Conservation (phyloP, 2,888 invertebrate genomes). For the Ferdinandea cuprea region DNA sequence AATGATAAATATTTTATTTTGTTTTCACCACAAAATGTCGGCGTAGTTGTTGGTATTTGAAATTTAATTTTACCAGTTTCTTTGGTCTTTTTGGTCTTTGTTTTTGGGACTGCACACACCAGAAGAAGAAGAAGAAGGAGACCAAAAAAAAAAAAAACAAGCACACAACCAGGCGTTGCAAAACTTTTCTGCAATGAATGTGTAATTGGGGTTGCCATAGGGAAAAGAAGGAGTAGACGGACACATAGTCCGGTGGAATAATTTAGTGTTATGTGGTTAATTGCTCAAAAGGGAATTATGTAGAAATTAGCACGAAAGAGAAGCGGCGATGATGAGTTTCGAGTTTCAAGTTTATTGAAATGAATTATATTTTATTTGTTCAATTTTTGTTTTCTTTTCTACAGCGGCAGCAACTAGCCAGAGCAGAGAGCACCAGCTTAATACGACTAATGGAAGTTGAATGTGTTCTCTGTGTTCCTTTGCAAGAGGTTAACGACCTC, state of each 20-base stretch:
- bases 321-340: constrained; percentile 37
- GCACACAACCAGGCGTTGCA: constrained; percentile 14
- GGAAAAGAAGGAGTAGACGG: background rate
- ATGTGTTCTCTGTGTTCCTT: constrained; percentile 32
- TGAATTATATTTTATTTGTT: constrained; percentile 26
- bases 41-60: constrained; percentile 29
- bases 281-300: constrained; percentile 67
- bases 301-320: constrained; percentile 51
- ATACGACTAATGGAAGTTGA: constrained; percentile 40
- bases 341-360: constrained; percentile 45
- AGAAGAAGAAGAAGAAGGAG: too few relatives aligned
- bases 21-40: constrained; percentile 50
- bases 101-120: constrained; percentile 20
- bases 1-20: constrained; percentile 64
- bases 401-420: background rate
- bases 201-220: constrained; percentile 49
- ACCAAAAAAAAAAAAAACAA: background rate
- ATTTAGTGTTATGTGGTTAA: constrained; percentile 67
- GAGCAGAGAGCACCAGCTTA: background rate
- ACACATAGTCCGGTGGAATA: constrained; percentile 38
- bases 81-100: constrained; percentile 15
- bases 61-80: constrained; percentile 3
- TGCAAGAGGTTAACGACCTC: constrained; percentile 57
- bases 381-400: background rate
- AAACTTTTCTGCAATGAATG: constrained; percentile 66